Conservation (phyloP, 2,797 vertebrate genomes). For the Gymnoscopelus microlampas region DNA sequence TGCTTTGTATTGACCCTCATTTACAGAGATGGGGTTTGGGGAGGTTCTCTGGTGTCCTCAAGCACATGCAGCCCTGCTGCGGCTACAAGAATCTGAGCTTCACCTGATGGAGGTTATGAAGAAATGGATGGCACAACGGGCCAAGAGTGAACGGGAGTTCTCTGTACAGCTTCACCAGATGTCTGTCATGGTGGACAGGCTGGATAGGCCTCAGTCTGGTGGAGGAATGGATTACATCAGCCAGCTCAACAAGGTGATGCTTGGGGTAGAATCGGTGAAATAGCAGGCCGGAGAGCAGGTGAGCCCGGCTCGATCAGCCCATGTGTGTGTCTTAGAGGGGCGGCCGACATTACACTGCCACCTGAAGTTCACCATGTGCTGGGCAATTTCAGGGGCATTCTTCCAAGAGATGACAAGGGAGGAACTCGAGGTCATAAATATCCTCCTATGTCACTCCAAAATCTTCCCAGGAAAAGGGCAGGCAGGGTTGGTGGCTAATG, state of each 20-base stretch:
- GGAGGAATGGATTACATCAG: constrained; percentile 78
- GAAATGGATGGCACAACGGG: constrained; percentile 94
- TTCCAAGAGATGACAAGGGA: too few relatives aligned
- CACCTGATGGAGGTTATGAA: constrained; percentile 94
- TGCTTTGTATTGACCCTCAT: neutral
- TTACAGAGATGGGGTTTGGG: constrained; percentile 87
- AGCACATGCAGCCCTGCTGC: constrained; percentile 87
- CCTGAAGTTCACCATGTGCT: too few relatives aligned
- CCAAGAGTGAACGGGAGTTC: constrained; percentile 93
- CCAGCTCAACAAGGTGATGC: constrained; percentile 89
- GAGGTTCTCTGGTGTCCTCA: constrained; percentile 88
- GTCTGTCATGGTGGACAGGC: constrained; percentile 83
- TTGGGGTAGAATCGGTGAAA: neutral
- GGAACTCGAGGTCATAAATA: too few relatives aligned
- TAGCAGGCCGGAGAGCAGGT: too few relatives aligned
- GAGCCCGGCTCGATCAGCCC: too few relatives aligned
- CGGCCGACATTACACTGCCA: too few relatives aligned
- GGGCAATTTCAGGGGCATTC: too few relatives aligned
- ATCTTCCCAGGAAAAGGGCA: too few relatives aligned
- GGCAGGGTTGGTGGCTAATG: too few relatives aligned
- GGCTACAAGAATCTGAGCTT: constrained; percentile 92
- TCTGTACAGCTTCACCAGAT: constrained; percentile 91
- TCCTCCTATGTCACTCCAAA: too few relatives aligned
- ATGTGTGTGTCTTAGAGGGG: too few relatives aligned
- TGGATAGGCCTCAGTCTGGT: constrained; percentile 81